Evolutionary conservation across 2,113 vertebrate genomes (phyloP).

Genomic region (Percina caprodes): DNA sequence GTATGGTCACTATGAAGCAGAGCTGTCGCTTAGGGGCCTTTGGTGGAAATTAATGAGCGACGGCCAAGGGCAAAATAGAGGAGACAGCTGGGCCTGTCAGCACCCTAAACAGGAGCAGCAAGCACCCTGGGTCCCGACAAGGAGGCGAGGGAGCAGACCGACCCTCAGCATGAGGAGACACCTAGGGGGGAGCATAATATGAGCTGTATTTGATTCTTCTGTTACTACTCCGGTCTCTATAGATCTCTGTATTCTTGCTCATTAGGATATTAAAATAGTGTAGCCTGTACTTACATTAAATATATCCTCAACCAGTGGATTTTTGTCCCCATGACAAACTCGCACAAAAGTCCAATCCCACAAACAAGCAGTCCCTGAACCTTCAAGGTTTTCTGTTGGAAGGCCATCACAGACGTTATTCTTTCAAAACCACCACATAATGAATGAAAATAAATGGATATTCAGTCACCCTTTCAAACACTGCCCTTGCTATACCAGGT

Average conservation of each 20-base stretch:
- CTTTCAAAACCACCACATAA: conserved; percentile 56
- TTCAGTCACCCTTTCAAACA: conserved; percentile 53
- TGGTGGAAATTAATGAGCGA: conserved; percentile 92
- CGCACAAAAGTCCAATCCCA: conserved; percentile 47
- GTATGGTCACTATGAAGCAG: conserved; percentile 92
- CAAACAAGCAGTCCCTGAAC: conserved; percentile 57
- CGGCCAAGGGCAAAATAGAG: conserved; percentile 92
- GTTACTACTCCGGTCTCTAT: too few species aligned
- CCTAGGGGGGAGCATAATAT: neutral
- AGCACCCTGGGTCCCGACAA: conserved; percentile 40
- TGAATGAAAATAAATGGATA: conserved; percentile 61
- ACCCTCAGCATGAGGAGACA: conserved; percentile 12
- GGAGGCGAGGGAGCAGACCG: conserved; percentile 27
- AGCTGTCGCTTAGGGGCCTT: conserved; percentile 89
- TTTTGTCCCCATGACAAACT: conserved; percentile 39
- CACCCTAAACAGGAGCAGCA: conserved; percentile 76
- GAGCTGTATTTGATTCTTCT: neutral
- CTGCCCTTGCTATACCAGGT: conserved; percentile 66
- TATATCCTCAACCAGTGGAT: conserved; percentile 29
- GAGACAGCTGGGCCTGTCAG: conserved; percentile 95
- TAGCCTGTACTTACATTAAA: neutral
- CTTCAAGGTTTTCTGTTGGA: conserved; percentile 49
- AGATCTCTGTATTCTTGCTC: neutral
- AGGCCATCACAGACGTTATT: conserved; percentile 58
- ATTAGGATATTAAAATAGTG: neutral